Conservation (phyloP, 2,113 vertebrate species). For the Rissa tridactyla region DNA sequence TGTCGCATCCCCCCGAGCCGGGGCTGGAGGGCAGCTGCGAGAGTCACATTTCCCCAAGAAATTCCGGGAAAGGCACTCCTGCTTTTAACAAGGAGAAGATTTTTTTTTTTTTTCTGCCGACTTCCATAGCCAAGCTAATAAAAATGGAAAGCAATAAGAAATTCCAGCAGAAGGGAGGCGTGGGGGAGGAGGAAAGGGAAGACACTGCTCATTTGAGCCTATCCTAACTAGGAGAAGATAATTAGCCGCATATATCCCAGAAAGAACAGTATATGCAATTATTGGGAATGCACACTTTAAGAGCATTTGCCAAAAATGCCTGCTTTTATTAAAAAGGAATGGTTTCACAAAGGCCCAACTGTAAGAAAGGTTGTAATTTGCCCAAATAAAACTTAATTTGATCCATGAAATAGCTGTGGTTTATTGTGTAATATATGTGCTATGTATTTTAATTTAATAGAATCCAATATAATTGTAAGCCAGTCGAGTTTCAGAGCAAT, state of each 20-base stretch:
- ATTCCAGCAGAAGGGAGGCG: constrained; percentile 6
- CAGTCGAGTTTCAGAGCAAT: constrained; percentile 77
- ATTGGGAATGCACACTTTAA: constrained; percentile 50
- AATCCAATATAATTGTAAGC: constrained; percentile 84
- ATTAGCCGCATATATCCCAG: constrained; percentile 26
- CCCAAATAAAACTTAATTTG: constrained; percentile 89
- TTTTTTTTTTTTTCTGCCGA: neutral
- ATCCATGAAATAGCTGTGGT: constrained; percentile 87
- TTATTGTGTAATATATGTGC: constrained; percentile 88
- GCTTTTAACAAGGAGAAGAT: constrained; percentile 48
- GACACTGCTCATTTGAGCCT: neutral
- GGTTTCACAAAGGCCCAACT: constrained; percentile 83
- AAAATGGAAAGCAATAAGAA: constrained; percentile 32
- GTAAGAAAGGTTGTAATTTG: constrained; percentile 84
- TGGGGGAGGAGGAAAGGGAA: constrained; percentile 27
- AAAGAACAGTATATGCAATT: constrained; percentile 19
- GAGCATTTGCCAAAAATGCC: constrained; percentile 77
- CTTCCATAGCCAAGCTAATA: constrained; percentile 66
- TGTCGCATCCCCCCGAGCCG: accelerated
- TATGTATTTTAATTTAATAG: constrained; percentile 83
- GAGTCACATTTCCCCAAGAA: constrained; percentile 72
- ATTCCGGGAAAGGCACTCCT: constrained; percentile 70
- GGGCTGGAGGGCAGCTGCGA: neutral
- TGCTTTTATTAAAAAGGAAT: constrained; percentile 86
- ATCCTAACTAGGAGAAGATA: constrained; percentile 28